These are phyloP conservation scores for Lordiphosa stackelbergi DNA, from an alignment of 1,140 invertebrate species.

Conservation along the genomic window DNA sequence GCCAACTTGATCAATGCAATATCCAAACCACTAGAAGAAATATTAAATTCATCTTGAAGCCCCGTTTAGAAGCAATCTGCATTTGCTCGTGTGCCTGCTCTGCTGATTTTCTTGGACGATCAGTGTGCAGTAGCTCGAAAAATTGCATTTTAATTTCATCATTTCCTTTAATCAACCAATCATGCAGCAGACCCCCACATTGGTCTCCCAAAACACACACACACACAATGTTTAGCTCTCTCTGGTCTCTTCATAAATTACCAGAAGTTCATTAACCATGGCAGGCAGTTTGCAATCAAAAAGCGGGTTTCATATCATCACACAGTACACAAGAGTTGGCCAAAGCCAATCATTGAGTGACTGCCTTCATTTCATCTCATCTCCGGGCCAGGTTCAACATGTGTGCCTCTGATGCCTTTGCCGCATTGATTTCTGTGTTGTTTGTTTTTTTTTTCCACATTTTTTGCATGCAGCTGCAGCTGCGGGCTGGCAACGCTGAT, in stretches of 20 bases:
- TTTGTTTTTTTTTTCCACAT: constrained; percentile 14
- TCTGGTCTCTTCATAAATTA: constrained; percentile 19
- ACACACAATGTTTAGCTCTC: too few relatives aligned
- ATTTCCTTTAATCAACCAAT: too few relatives aligned
- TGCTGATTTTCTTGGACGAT: too few relatives aligned
- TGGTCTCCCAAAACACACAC: too few relatives aligned
- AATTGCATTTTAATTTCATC: too few relatives aligned
- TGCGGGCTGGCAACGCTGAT: constrained; percentile 36
- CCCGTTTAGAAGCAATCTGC: too few relatives aligned
- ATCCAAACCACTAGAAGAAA: too few relatives aligned
- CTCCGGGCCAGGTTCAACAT: constrained; percentile 25
- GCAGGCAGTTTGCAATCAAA: constrained; percentile 8
- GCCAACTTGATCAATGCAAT: too few relatives aligned
- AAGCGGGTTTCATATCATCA: constrained; percentile 6
- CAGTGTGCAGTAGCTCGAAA: too few relatives aligned
- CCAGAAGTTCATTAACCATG: constrained; percentile 39
- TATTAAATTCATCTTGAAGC: too few relatives aligned
- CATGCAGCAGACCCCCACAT: too few relatives aligned
- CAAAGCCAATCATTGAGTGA: constrained; percentile 15
- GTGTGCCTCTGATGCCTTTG: constrained; percentile 18
- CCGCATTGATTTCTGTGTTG: constrained; percentile 27
- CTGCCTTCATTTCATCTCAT: constrained; percentile 17
- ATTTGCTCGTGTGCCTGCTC: too few relatives aligned
- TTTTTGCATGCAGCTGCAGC: constrained; percentile 16
- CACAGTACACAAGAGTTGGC: constrained; percentile 9